Base-by-base conservation (phyloP, 2,888 invertebrate genomes). In the Acleris literana region DNA sequence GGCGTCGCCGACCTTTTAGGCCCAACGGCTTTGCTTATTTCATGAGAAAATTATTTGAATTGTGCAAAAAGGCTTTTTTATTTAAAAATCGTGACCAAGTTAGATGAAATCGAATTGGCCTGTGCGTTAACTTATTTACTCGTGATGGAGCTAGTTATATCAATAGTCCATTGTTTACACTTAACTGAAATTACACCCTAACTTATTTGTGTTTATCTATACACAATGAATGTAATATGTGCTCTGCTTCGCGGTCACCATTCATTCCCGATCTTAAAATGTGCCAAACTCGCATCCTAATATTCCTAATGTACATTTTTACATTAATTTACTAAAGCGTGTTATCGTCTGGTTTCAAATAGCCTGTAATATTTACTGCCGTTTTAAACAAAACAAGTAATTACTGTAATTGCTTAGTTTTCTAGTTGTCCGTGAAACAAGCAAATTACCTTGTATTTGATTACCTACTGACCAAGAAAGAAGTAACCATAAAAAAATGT, bases 1-100 rank as follows among this genome's bases (percentile, higher is more conserved):
- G 64, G 58, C 62, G 53, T 58, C 58, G 56, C 49, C 76, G 82
- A 78, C 86, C 85, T 86, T 82, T 76, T 76, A 74, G 69, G 72
- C 70, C 68, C 70, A 55, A 60, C 54, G 9, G 55, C 64, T 56
- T 60, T 60, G 55, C 39, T 49, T 49, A 61, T 52, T 65, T 61
- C 51, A 65, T 61, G 61, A 60, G 51, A 51, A 61, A 49, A 61
- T 52, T 60, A 52, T 61, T 52, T 59, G 49, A 43, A 20, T 44
- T 64, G 57, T 63, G 54, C 58, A 64, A 64, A 64, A 64, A 64
- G 17, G 20, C 43, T 48, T 59, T 39, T 39, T 39, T 39, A 39
- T 39, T 11, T 4, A 39, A 39, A 39, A 13, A 39, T 39, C 39
- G 11, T 39, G 39, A 3, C 3, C 13, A 13, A 39, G 39, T 39